Evolutionary conservation across 2,888 invertebrate species (phyloP), one percentile per base, ranked within the genome.

Genomic region (Molorchus minor): DNA sequence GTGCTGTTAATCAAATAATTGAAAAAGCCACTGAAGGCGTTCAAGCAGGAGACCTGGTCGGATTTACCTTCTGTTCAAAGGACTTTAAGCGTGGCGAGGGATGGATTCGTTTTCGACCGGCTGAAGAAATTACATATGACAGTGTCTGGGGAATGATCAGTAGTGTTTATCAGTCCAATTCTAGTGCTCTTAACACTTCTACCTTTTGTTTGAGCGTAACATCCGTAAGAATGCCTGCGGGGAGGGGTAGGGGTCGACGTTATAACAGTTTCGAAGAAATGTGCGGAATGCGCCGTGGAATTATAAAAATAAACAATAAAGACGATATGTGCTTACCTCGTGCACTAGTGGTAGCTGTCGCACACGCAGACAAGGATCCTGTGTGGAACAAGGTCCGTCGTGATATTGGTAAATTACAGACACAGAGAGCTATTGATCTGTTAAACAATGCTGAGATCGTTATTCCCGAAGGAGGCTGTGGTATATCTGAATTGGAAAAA

Each of bases 291-390:
- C 16, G 58, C 0, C 19, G 19, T n/a, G 59, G 64, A 10, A 58
- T 61, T 17, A 44, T 65, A 7, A 3, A 33, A 1, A 64, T 66
- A 12, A 65, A 65, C 4, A 70, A 70, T 53, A 61, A 36, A 15
- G 68, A 66, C 30, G 61, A 61, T 16, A n/a, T 65, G 25, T 65
- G 65, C 40, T 20, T 62, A 25, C 62, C 58, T 10, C 29, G 62
- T 33, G 63, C 62, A 12, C 29, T 66, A 3, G 63, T 64, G 1
- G 56, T 63, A 1, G 60, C 58, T 0, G 60, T 40, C 10, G 63
- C 66, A 1, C 2, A 51, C 5, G 57, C 30, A 1, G 41, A 30
- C 2, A 65, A 63, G 40, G 52, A 61, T 30, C 35, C 52, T 7
- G n/a, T n/a, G 5, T 33, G 3, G 3, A 3, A 3, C 7, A 52